A percentile compares a stretch with the other conserved stretches of the same genome.
Evolutionary conservation across 2,113 vertebrate genomes (phyloP).

Genomic region (Uropsilus gracilis): DNA sequence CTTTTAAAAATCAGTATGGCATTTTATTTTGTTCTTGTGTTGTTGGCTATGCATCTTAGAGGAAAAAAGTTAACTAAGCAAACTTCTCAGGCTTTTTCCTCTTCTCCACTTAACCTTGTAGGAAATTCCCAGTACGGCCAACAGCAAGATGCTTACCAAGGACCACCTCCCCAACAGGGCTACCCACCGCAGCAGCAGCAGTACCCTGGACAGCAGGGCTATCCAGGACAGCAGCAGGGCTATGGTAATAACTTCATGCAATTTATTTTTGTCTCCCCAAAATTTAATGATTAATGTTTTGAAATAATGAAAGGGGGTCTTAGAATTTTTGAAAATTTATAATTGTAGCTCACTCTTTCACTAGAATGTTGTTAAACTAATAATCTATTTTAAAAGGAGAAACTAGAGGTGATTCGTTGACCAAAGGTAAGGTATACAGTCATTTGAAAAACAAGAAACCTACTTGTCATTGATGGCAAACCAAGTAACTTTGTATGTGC

Average conservation of each 20-base stretch:
- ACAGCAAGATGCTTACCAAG: slow-evolving; percentile 98
- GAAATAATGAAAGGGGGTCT: not conserved
- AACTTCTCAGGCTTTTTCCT: slow-evolving; percentile 72
- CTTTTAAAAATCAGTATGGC: slow-evolving; percentile 85
- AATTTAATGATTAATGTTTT: not conserved
- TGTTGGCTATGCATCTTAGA: slow-evolving; percentile 87
- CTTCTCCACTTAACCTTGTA: slow-evolving; percentile 84
- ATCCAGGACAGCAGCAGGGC: slow-evolving; percentile 96
- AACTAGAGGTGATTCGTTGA: not conserved
- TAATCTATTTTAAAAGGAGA: not conserved
- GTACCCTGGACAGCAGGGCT: slow-evolving; percentile 90
- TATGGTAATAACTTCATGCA: slow-evolving; percentile 88
- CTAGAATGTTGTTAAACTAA: not conserved
- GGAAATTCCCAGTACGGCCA: slow-evolving; percentile 96
- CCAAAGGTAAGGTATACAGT: not conserved
- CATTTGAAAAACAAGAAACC: not conserved
- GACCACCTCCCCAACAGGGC: slow-evolving; percentile 95
- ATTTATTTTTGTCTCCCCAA: not conserved
- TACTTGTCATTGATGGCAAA: not conserved
- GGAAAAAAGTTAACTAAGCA: slow-evolving; percentile 44
- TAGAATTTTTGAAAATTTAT: not conserved
- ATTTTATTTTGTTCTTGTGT: slow-evolving; percentile 89
- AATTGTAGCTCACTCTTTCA: not conserved
- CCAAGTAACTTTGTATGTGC: not conserved
- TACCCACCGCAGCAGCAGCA: slow-evolving; percentile 95